Percentiles rank a stretch among this genome's conserved stretches.
These are phyloP conservation scores for Camelus bactrianus DNA, from an alignment of 2,113 vertebrate genomes.

Conservation along the genomic window DNA sequence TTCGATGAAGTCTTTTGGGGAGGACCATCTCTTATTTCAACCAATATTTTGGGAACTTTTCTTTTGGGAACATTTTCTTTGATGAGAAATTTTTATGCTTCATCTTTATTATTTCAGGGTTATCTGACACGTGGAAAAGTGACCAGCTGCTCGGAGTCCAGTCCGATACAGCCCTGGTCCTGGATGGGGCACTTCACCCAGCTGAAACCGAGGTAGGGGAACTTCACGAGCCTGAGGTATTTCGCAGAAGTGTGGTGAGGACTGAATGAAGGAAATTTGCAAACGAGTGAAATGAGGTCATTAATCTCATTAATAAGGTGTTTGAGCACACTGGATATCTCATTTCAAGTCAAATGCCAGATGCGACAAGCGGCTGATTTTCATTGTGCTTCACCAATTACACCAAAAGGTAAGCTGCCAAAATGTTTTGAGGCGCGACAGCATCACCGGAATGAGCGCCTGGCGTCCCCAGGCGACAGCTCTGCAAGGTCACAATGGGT, in stretches of 20 bases:
- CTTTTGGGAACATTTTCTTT: neutral
- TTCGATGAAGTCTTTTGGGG: neutral
- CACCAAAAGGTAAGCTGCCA: neutral
- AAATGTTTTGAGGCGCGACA: neutral
- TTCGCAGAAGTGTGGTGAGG: too few relatives aligned
- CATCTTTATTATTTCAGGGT: neutral
- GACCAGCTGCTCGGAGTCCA: neutral
- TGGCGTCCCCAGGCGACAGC: neutral
- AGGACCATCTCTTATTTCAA: neutral
- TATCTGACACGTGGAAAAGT: neutral
- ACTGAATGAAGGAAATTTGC: accelerated
- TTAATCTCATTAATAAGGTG: neutral
- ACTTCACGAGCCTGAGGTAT: accelerated
- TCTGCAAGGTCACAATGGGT: neutral
- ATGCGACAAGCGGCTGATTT: neutral
- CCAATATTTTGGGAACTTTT: neutral
- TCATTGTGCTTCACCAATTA: neutral
- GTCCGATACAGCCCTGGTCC: neutral
- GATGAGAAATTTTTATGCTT: neutral
- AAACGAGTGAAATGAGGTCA: neutral
- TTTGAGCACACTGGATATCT: neutral
- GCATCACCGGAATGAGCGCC: neutral
- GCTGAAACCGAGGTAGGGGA: neutral
- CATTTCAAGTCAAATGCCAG: neutral
- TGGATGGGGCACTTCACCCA: accelerated